These are phyloP conservation scores for Disparrhopalites patrizii DNA, from an alignment of 2,888 invertebrate genomes.

Conservation along the genomic window DNA sequence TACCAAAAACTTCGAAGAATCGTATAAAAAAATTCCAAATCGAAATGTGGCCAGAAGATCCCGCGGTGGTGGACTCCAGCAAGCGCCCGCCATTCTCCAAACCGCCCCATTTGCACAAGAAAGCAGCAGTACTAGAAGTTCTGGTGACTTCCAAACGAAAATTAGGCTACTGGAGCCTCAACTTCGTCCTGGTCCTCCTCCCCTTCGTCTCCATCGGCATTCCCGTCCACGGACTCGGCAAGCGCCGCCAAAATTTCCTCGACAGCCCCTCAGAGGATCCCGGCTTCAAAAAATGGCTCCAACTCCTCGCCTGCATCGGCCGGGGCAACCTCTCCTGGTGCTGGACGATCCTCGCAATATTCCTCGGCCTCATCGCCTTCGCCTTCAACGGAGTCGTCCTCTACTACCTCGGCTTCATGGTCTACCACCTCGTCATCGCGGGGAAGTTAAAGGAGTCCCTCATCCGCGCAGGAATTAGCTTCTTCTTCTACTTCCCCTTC, in stretches of 20 bases:
- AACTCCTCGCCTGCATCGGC: not conserved
- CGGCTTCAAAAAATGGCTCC: not conserved
- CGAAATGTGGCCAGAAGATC: too few species aligned
- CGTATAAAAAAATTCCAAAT: too few species aligned
- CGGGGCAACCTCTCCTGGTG: not conserved
- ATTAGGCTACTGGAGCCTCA: constrained; percentile 37
- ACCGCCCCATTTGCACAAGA: too few species aligned
- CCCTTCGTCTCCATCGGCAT: constrained; percentile 37
- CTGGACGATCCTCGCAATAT: not conserved
- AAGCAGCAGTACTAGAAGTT: too few species aligned
- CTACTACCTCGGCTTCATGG: not conserved
- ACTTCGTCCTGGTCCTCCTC: constrained; percentile 27
- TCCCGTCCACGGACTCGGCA: constrained; percentile 29
- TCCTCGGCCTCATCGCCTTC: not conserved
- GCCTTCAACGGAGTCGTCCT: constrained; percentile 12
- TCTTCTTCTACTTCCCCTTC: constrained; percentile 23
- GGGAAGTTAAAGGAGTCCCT: not conserved
- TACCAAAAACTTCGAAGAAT: too few species aligned
- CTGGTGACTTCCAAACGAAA: too few species aligned
- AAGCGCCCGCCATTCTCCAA: too few species aligned
- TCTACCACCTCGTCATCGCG: not conserved
- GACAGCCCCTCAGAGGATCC: too few species aligned
- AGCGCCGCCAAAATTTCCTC: not conserved
- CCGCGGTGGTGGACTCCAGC: too few species aligned
- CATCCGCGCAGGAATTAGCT: not conserved